These are phyloP conservation scores for Acrobasis suavella DNA, from an alignment of 2,888 invertebrate species.

Conservation along the genomic window DNA sequence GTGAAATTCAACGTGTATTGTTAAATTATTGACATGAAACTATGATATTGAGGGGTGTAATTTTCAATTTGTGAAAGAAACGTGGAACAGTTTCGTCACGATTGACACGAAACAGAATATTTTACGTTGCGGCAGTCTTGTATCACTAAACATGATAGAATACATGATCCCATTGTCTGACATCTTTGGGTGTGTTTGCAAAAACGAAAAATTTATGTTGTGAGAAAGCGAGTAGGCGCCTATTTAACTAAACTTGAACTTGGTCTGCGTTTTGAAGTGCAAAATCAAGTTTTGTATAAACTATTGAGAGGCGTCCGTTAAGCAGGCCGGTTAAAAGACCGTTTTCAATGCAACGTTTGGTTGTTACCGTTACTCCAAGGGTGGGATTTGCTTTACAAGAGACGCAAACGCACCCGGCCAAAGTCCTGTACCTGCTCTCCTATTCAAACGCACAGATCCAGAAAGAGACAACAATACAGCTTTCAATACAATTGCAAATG, in stretches of 20 bases:
- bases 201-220: background rate
- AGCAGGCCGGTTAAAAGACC: conserved; percentile 55
- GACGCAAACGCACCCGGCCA: conserved; percentile 50
- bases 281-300: conserved; percentile 16
- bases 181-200: background rate
- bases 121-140: background rate
- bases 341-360: conserved; percentile 50
- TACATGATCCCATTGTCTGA: background rate
- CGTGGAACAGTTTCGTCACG: background rate
- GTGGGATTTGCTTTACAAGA: conserved; percentile 54
- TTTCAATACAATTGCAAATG: conserved; percentile 36
- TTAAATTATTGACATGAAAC: conserved; percentile 16
- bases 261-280: conserved; percentile 14
- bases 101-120: background rate
- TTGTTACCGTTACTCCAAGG: conserved; percentile 61
- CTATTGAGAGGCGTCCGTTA: conserved; percentile 50
- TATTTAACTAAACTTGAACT: conserved; percentile 7
- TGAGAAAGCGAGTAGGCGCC: background rate
- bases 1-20: conserved; percentile 13
- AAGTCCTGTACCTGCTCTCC: conserved; percentile 42
- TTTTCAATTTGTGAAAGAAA: conserved; percentile 1
- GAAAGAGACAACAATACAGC: conserved; percentile 15
- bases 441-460: conserved; percentile 15
- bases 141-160: background rate
- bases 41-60: conserved; percentile 9